Conservation (phyloP, 2,888 invertebrate genomes). For the Cecidostiba fungosa region DNA sequence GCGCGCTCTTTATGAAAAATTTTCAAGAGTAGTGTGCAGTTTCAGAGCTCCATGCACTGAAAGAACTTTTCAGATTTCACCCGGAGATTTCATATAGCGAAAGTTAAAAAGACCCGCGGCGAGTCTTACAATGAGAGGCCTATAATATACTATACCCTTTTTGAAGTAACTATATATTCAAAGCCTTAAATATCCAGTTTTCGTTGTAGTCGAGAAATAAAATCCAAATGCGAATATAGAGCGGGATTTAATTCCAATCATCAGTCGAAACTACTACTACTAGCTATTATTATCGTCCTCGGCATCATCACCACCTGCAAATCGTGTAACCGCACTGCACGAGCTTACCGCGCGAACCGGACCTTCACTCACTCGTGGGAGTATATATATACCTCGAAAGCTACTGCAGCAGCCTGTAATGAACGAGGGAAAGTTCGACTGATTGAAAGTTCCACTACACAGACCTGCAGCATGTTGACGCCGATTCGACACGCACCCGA, state of each 20-base stretch:
- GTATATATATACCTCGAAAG: not conserved
- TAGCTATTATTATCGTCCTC: no score
- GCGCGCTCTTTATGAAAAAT: conserved; percentile 39
- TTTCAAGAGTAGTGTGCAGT: conserved; percentile 28
- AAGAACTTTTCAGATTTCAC: conserved; percentile 23
- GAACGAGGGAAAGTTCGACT: not conserved
- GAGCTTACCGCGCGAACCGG: conserved; percentile 5
- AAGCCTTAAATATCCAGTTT: not conserved
- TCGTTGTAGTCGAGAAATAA: not conserved
- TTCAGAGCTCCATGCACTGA: not conserved
- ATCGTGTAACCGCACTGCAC: not conserved
- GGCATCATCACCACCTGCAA: not conserved
- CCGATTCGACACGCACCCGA: not conserved
- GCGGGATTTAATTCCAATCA: no score
- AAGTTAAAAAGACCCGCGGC: not conserved
- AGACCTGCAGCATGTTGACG: not conserved
- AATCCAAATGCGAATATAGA: no score
- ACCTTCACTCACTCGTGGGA: not conserved
- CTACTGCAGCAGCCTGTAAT: not conserved
- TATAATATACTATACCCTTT: not conserved
- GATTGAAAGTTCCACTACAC: not conserved
- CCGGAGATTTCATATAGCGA: not conserved
- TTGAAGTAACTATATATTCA: not conserved
- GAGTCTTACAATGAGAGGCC: not conserved
- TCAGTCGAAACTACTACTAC: no score